Percentiles rank a stretch among this genome's conserved stretches.
Conservation (phyloP, 2,797 vertebrate species). For the Microctenopoma lineatum region DNA sequence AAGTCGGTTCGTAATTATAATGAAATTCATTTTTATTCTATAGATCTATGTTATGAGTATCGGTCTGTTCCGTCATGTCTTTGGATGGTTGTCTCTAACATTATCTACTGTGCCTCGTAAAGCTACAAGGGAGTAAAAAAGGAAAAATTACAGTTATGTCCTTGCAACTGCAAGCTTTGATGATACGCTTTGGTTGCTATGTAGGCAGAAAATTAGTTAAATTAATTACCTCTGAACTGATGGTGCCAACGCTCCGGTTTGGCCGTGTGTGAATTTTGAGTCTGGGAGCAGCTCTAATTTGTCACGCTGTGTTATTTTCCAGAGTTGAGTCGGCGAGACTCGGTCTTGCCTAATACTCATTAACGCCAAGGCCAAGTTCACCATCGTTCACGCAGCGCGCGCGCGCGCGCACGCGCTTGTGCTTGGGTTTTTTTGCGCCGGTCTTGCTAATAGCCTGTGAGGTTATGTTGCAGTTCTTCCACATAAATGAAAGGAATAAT, state of each 20-base stretch:
- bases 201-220: constrained; percentile 41
- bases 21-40: not conserved
- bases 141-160: not conserved
- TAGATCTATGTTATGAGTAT: not conserved
- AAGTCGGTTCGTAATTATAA: not conserved
- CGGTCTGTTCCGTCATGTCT: constrained; percentile 34
- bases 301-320: constrained; percentile 76
- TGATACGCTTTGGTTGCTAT: constrained; percentile 28
- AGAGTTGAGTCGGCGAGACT: constrained; percentile 63
- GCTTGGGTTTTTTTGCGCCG: constrained; percentile 45
- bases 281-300: constrained; percentile 63
- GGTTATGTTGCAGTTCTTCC: constrained; percentile 36
- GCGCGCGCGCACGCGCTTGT: constrained; percentile 28
- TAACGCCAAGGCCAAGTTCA: constrained; percentile 74
- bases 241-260: constrained; percentile 44
- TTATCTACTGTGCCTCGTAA: not conserved
- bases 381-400: constrained; percentile 51
- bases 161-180: constrained; percentile 13
- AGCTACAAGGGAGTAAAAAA: constrained; percentile 2
- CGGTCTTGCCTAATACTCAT: constrained; percentile 70
- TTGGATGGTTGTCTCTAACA: not conserved
- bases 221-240: constrained; percentile 50
- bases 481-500: constrained; percentile 45
- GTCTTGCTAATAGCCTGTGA: constrained; percentile 36
- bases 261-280: constrained; percentile 58